Conservation (phyloP, 2,888 invertebrate species). For the Drosophila engyochracea region DNA sequence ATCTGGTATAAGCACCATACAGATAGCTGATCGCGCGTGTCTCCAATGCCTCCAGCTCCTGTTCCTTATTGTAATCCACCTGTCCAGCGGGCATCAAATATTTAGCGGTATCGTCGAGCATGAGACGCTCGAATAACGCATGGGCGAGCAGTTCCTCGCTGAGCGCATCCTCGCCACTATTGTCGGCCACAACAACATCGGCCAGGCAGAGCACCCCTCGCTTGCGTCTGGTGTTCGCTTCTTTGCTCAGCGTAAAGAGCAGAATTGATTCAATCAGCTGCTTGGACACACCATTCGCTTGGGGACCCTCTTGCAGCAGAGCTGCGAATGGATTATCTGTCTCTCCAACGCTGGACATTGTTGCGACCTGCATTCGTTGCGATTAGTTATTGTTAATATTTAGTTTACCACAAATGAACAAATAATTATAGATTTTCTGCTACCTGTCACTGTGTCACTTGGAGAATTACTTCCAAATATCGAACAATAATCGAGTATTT, state of each 20-base stretch:
- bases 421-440: conserved; percentile 35
- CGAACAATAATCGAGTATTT: conserved; percentile 20
- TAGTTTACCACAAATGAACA: neutral
- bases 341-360: conserved; percentile 71
- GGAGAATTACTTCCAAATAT: conserved; percentile 19
- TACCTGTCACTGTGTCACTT: conserved; percentile 62
- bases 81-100: conserved; percentile 83
- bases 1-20: conserved; percentile 88
- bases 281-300: conserved; percentile 69
- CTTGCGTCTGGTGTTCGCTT: conserved; percentile 44
- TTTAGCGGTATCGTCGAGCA: conserved; percentile 87
- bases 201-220: conserved; percentile 68
- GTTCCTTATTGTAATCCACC: neutral
- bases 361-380: conserved; percentile 40
- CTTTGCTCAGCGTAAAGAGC: conserved; percentile 88
- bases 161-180: conserved; percentile 86
- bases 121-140: conserved; percentile 92
- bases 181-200: conserved; percentile 88
- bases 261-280: conserved; percentile 89
- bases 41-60: conserved; percentile 75
- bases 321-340: conserved; percentile 80
- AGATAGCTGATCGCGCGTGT: conserved; percentile 90
- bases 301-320: conserved; percentile 59
- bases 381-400: conserved; percentile 5
- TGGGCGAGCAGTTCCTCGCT: conserved; percentile 90